phyloP scores from a whole-genome alignment of 1,140 invertebrate species.

The Aphaenogaster rudis region DNA sequence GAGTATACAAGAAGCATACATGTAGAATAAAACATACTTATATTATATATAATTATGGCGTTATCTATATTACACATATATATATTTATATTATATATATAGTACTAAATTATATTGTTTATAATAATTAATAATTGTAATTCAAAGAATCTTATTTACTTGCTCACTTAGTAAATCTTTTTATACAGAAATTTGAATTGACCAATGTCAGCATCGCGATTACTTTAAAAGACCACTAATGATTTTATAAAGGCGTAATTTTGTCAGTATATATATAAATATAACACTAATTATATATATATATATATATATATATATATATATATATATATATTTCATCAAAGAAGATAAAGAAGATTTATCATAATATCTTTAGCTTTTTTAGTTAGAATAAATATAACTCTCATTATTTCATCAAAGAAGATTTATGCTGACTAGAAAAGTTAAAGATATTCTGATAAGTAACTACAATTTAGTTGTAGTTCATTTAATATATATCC shows the following conservation, averaged over 20 bases:
- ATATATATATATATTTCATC: neutral
- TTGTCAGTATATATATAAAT: neutral
- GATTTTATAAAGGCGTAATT: neutral
- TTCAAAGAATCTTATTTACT: neutral
- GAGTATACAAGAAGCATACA: constrained; percentile 7
- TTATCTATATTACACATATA: neutral
- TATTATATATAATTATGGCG: neutral
- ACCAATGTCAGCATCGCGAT: neutral
- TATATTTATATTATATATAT: neutral
- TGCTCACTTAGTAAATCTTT: neutral
- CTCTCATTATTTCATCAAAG: neutral
- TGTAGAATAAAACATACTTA: constrained; percentile 1
- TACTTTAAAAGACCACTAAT: neutral
- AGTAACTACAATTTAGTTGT: neutral
- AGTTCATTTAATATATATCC: neutral
- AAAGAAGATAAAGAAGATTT: neutral
- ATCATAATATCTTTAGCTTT: too few species aligned
- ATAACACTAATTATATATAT: neutral
- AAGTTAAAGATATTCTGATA: neutral
- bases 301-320: neutral
- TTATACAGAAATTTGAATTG: neutral
- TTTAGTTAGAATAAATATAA: neutral
- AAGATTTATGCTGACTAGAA: neutral
- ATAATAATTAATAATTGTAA: neutral
- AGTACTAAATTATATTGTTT: neutral